Percentiles rank a stretch among this genome's conserved stretches.
Conservation (phyloP, 2,113 vertebrate species). For the Bufo bufo region DNA sequence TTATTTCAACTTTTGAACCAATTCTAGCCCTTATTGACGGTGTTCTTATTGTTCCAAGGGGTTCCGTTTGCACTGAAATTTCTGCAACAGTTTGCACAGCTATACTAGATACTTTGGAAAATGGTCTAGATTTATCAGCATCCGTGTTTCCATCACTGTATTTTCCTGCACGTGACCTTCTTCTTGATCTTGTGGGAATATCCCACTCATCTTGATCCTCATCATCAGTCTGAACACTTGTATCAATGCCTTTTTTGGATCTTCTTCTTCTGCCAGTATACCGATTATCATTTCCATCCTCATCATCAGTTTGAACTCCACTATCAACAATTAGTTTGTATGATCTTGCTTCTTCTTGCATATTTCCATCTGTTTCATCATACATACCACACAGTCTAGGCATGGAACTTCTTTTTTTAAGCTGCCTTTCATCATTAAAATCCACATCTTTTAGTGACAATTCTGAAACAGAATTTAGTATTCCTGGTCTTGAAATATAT, state of each 20-base stretch:
- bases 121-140: slow-evolving; percentile 78
- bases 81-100: slow-evolving; percentile 96
- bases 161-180: slow-evolving; percentile 84
- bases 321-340: slow-evolving; percentile 90
- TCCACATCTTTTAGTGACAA: slow-evolving; percentile 80
- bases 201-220: slow-evolving; percentile 98
- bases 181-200: slow-evolving; percentile 81
- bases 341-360: slow-evolving; percentile 70
- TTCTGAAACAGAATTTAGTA: slow-evolving; percentile 80
- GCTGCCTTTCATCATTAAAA: slow-evolving; percentile 76
- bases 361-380: slow-evolving; percentile 74
- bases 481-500: slow-evolving; percentile 74
- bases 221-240: slow-evolving; percentile 92
- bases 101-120: slow-evolving; percentile 91
- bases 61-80: slow-evolving; percentile 97
- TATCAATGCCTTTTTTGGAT: slow-evolving; percentile 87
- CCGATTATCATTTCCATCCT: slow-evolving; percentile 86
- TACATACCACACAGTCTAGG: slow-evolving; percentile 75
- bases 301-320: slow-evolving; percentile 96
- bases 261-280: slow-evolving; percentile 83
- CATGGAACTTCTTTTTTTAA: slow-evolving; percentile 79
- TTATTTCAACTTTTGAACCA: slow-evolving; percentile 93
- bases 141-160: slow-evolving; percentile 75
- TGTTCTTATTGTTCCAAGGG: slow-evolving; percentile 86
- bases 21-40: slow-evolving; percentile 84